phyloP scores from a whole-genome alignment of 2,888 invertebrate genomes.

The Epirrita christyi region DNA sequence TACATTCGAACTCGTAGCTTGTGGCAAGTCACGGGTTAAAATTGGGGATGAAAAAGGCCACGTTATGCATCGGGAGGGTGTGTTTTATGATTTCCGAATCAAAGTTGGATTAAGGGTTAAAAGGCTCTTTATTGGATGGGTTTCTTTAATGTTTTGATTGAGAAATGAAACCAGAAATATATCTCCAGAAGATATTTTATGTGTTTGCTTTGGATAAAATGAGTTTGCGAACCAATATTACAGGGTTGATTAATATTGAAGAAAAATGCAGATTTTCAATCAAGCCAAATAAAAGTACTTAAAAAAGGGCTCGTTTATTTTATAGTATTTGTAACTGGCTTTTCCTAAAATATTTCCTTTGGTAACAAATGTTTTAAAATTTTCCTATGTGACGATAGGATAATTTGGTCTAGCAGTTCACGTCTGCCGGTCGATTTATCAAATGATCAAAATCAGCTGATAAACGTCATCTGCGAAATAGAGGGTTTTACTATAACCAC shows the following conservation, averaged over 20 bases:
- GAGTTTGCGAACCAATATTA: not conserved
- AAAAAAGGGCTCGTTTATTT: too few species aligned
- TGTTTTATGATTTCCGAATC: conserved; percentile 37
- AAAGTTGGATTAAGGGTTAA: conserved; percentile 35
- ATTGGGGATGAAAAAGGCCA: conserved; percentile 47
- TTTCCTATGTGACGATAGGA: too few species aligned
- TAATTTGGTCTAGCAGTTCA: too few species aligned
- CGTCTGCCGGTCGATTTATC: too few species aligned
- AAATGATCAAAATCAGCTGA: too few species aligned
- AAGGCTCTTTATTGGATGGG: conserved; percentile 29
- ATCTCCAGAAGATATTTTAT: not conserved
- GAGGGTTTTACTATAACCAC: too few species aligned
- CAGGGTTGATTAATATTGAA: not conserved
- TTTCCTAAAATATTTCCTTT: too few species aligned
- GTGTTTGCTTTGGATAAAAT: not conserved
- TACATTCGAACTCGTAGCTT: conserved; percentile 31
- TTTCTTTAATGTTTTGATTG: conserved; percentile 33
- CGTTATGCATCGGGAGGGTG: conserved; percentile 32
- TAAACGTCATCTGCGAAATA: too few species aligned
- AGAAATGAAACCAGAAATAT: not conserved
- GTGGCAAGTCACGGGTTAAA: conserved; percentile 49
- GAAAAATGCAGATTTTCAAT: too few species aligned
- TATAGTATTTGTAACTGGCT: too few species aligned
- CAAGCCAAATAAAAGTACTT: too few species aligned
- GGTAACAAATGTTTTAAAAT: too few species aligned